Evolutionary conservation across 2,797 vertebrate species (phyloP), one percentile per base, ranked within the genome.

Genomic region (Poecilia velifera): DNA sequence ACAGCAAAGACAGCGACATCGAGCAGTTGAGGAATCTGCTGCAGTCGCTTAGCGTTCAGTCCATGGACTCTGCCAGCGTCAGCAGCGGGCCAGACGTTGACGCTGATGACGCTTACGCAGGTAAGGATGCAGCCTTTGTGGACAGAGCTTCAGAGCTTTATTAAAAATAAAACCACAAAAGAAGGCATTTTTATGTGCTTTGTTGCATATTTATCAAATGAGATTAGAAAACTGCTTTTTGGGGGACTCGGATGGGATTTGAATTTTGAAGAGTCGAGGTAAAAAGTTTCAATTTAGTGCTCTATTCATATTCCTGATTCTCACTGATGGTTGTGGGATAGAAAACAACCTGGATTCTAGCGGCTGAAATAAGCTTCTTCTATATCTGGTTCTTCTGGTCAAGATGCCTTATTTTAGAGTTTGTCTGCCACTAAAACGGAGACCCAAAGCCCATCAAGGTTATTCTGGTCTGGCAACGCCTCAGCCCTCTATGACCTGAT

Each of bases 1-100:
- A 99, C 94, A 99, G 98, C 84, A 99, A 98, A 87, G 98, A 99
- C 93, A 99, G 98, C 0, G 98, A 99, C 90, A 99, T 99, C 18
- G 98, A 99, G 90, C 98, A 99, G 93, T 97, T 99, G 51, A 96
- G 98, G 47, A 96, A 96, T 1, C 97, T 97, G 79, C 95, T 99
- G 18, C 98, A 97, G 90, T 92, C 97, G 10, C 91, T 99, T 78
- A 98, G 97, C 4, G 96, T 98, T 16, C 97, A 98, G 6, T 96
- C 96, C 0, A 94, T 99, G 72, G 98, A 99, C 81, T 97, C 96
- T 0, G 96, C 97, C 77, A 99, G 98, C 62, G 94, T 97, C 88
- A 96, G 97, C 93, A 98, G 98, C 1, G 98, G 98, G 0, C 98
- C 97, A 0, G 98, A 99, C 31, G 93, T 97, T 16, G 98, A 99